Evolutionary conservation across 1,140 invertebrate species (phyloP).

Genomic region (Aphelenchoides avenae): DNA sequence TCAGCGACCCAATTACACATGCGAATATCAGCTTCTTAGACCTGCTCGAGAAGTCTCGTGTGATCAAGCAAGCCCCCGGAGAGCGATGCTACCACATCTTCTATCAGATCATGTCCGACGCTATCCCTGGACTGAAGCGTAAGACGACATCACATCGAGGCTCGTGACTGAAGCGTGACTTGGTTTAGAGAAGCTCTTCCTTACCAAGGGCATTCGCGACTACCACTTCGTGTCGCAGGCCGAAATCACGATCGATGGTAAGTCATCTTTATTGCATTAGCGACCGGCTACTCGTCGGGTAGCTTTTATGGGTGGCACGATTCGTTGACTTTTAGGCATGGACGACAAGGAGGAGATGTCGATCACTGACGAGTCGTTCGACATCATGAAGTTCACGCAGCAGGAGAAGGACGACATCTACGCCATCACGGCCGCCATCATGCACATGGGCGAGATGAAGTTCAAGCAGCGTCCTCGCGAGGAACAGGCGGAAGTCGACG

Average conservation of each 20-base stretch:
- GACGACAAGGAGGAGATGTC: slow-evolving; percentile 90
- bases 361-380: slow-evolving; percentile 92
- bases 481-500: slow-evolving; percentile 97
- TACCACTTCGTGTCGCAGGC: slow-evolving; percentile 81
- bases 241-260: slow-evolving; percentile 86
- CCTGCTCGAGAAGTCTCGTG: slow-evolving; percentile 98
- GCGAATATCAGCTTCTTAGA: slow-evolving; percentile 66
- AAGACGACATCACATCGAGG: slow-evolving; percentile 10
- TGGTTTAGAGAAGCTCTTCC: slow-evolving; percentile 45
- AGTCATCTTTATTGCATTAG: background rate
- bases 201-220: slow-evolving; percentile 31
- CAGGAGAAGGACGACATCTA: slow-evolving; percentile 93
- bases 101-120: slow-evolving; percentile 97
- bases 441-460: slow-evolving; percentile 87
- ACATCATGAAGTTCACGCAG: slow-evolving; percentile 89
- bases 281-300: background rate
- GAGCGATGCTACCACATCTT: slow-evolving; percentile 99
- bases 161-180: background rate
- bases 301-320: background rate
- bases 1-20: too few relatives aligned
- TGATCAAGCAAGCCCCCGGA: slow-evolving; percentile 93
- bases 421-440: slow-evolving; percentile 90
- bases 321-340: slow-evolving; percentile 2
- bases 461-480: slow-evolving; percentile 99
- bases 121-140: slow-evolving; percentile 81